Base-by-base conservation (phyloP, 1,140 invertebrate species). In the Holotrichia oblita region DNA sequence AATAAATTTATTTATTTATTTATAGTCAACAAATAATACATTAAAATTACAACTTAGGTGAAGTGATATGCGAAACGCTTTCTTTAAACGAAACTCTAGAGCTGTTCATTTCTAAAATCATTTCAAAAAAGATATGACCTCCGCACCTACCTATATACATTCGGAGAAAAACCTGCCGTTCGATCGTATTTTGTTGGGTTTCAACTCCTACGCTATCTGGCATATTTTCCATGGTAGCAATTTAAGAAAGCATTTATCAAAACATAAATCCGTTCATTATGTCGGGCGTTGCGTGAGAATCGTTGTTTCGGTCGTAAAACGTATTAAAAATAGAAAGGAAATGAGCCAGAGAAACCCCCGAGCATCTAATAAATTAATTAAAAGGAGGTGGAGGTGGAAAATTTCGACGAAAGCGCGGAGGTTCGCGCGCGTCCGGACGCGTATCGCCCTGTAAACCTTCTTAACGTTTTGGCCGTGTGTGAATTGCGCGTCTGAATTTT, bases 241-340 rank as follows among this genome's bases (percentile, higher is more conserved):
- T 55, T 55, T 55, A 55, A 55, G 48, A 55, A 55, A 55, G 48
- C 48, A 55, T 55, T 55, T 55, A 55, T 55, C 48, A 55, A 55
- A 55, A 7, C 48, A 55, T 55, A 55, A 55, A 55, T 55, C 48
- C 14, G 48, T 55, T 55, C 48, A 55, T 55, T 55, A 55, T 17
- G 48, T 6, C 17, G 4, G 48, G 48, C 48, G 48, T 55, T 55
- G 48, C 48, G 48, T 44, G 42, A 17, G 48, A 55, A 17, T 17
- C 6, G 48, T 55, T 55, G 14, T 55, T 55, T 55, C 48, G 48
- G 48, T 17, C 14, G 17, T 55, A 55, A 55, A 55, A 55, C 48
- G 48, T 55, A 55, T 55, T 55, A 55, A 55, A 55, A 55, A 55
- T 55, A 55, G 48, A 55, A 55, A 55, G 48, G 48, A 17, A 55